A percentile compares a stretch with the other conserved stretches of the same genome.
Evolutionary conservation across 2,797 vertebrate genomes (phyloP).

Genomic region (Manis pentadactyla): DNA sequence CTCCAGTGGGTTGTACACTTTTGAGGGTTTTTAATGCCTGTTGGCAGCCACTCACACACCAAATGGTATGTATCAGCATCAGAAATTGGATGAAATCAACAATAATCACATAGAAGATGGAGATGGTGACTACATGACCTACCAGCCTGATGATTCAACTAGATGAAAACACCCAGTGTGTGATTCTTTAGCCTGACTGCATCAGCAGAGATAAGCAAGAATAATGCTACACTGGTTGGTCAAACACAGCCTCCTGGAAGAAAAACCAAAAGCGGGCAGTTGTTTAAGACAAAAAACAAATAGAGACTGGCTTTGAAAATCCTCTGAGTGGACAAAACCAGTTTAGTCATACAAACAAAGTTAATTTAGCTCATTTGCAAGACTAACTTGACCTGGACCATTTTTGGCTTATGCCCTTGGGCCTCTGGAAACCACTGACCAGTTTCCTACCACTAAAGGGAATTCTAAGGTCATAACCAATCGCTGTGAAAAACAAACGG

Average conservation of each 20-base stretch:
- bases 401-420: not conserved
- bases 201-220: not conserved
- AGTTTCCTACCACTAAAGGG: not conserved
- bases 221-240: not conserved
- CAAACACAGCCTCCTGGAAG: not conserved
- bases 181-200: not conserved
- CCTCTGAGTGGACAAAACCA: not conserved
- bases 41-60: not conserved
- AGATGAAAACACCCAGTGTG: not conserved
- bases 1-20: not conserved
- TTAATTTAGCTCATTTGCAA: not conserved
- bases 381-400: not conserved
- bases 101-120: not conserved
- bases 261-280: not conserved
- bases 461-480: not conserved
- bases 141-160: not conserved
- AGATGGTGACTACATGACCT: not conserved
- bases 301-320: not conserved
- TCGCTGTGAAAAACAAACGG: not conserved
- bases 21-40: not conserved
- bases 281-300: not conserved
- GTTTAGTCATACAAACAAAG: not conserved
- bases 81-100: not conserved
- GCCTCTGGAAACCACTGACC: not conserved
- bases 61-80: not conserved